These are phyloP conservation scores for Hydractinia symbiolongicarpus DNA, from an alignment of 30 jellyfish, hydroid and myxozoan genomes.

Conservation along the genomic window DNA sequence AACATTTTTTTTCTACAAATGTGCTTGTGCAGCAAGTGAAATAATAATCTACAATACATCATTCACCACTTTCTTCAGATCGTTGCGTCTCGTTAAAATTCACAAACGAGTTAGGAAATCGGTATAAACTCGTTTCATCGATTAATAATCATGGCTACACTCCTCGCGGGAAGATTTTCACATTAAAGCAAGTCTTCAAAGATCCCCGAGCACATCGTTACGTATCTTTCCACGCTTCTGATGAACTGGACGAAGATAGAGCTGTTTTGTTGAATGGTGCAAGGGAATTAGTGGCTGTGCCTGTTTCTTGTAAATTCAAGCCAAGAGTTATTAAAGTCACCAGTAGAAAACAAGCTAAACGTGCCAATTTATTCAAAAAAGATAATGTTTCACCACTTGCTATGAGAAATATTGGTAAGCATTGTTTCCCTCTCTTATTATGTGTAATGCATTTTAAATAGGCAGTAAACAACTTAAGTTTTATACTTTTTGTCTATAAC, in stretches of 20 bases:
- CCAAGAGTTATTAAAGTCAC: constrained; percentile 23
- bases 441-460: too few relatives aligned
- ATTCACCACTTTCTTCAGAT: constrained; percentile 31
- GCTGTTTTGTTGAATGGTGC: constrained; percentile 33
- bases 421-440: too few relatives aligned
- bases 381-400: not conserved
- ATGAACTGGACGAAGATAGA: constrained; percentile 46
- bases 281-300: constrained; percentile 28
- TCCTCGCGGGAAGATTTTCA: constrained; percentile 77
- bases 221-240: constrained; percentile 77
- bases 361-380: constrained; percentile 14
- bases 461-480: too few relatives aligned
- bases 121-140: constrained; percentile 75
- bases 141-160: constrained; percentile 94
- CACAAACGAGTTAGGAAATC: constrained; percentile 69
- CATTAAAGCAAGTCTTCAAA: constrained; percentile 84
- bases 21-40: too few relatives aligned
- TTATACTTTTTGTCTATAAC: too few relatives aligned
- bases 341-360: constrained; percentile 28
- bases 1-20: too few relatives aligned
- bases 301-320: constrained; percentile 27
- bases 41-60: too few relatives aligned
- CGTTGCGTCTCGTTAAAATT: constrained; percentile 76
- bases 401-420: not conserved
- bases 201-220: constrained; percentile 64